phyloP scores from a whole-genome alignment of 1,140 invertebrate genomes.

The Bombus sibiricus region DNA sequence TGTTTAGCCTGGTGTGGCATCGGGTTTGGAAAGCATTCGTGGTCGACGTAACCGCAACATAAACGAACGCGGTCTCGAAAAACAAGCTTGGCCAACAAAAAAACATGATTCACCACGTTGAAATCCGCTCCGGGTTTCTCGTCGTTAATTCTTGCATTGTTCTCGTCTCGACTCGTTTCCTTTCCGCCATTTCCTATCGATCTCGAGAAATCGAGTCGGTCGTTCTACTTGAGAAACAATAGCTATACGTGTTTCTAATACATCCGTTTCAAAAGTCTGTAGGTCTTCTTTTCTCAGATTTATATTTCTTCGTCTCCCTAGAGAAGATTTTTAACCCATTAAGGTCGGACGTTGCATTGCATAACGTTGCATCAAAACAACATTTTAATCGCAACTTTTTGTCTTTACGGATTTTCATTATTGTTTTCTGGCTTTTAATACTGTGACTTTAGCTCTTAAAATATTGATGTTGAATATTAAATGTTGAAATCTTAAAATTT shows the following conservation, averaged over 20 bases:
- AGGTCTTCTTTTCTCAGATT: not conserved
- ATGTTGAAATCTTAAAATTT: too few relatives aligned
- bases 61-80: slow-evolving; percentile 63
- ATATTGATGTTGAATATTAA: too few relatives aligned
- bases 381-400: too few relatives aligned
- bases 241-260: too few relatives aligned
- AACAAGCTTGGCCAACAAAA: slow-evolving; percentile 40
- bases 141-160: slow-evolving; percentile 26
- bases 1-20: slow-evolving; percentile 36
- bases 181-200: not conserved
- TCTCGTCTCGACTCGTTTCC: not conserved
- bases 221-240: not conserved
- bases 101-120: slow-evolving; percentile 47
- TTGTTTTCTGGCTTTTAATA: too few relatives aligned
- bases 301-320: too few relatives aligned
- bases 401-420: too few relatives aligned
- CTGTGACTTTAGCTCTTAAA: too few relatives aligned
- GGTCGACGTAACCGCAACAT: slow-evolving; percentile 64
- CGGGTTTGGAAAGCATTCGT: slow-evolving; percentile 52
- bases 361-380: too few relatives aligned
- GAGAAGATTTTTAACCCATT: too few relatives aligned
- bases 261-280: not conserved
- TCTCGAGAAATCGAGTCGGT: not conserved
- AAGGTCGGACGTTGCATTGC: too few relatives aligned
- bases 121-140: not conserved